Evolutionary conservation across 2,888 invertebrate species (phyloP).

Genomic region (Erebia epiphron): DNA sequence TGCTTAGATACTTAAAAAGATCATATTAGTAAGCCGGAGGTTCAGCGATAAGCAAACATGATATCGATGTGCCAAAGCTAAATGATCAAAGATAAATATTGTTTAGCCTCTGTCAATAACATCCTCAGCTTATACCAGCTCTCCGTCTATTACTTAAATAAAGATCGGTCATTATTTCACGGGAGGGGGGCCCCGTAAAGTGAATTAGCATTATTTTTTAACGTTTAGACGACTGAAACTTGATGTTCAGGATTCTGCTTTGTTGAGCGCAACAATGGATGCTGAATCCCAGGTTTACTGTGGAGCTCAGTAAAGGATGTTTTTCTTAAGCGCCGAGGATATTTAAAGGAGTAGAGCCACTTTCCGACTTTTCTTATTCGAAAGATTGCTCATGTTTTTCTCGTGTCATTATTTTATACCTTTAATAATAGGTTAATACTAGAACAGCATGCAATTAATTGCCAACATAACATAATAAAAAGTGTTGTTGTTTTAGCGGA

Average conservation of each 20-base stretch:
- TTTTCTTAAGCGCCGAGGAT: slow-evolving; percentile 44
- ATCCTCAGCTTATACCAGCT: not conserved
- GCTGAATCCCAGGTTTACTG: slow-evolving; percentile 63
- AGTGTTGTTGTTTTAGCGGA: too few relatives aligned
- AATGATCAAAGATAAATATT: not conserved
- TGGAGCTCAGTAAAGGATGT: slow-evolving; percentile 53
- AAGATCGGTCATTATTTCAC: slow-evolving; percentile 70
- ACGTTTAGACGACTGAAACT: slow-evolving; percentile 66
- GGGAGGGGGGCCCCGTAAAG: slow-evolving; percentile 46
- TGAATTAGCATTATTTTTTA: slow-evolving; percentile 52
- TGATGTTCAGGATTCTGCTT: slow-evolving; percentile 58
- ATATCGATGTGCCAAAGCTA: too few relatives aligned
- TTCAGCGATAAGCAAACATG: too few relatives aligned
- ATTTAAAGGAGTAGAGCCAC: too few relatives aligned
- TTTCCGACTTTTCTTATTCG: too few relatives aligned
- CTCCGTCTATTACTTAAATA: slow-evolving; percentile 52
- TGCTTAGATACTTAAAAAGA: too few relatives aligned
- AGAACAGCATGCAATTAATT: too few relatives aligned
- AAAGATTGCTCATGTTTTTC: too few relatives aligned
- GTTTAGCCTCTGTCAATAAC: not conserved
- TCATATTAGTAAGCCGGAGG: too few relatives aligned
- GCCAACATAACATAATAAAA: too few relatives aligned
- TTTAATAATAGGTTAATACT: too few relatives aligned
- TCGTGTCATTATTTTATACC: too few relatives aligned
- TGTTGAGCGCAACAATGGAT: slow-evolving; percentile 64